A percentile compares a stretch with the other conserved stretches of the same genome.
Conservation (phyloP, 2,113 vertebrate species). For the Sterna hirundo region DNA sequence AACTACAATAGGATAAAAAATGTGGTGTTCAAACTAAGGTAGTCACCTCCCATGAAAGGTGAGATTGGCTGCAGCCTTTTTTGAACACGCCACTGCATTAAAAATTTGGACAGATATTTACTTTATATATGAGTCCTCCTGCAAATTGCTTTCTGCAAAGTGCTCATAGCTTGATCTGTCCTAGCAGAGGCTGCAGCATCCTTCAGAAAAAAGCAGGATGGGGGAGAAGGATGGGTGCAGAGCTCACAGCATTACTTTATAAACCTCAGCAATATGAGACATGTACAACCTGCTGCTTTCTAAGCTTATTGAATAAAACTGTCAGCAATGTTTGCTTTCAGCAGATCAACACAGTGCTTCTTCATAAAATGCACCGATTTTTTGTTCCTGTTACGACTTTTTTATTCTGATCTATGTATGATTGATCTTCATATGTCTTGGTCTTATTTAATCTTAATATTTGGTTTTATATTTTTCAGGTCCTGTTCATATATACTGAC, state of each 20-base stretch:
- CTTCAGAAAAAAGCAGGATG: neutral
- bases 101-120: neutral
- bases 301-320: neutral
- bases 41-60: neutral
- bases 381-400: neutral
- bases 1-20: neutral
- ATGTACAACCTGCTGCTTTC: neutral
- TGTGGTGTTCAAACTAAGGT: neutral
- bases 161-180: neutral
- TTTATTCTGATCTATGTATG: neutral
- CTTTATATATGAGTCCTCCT: neutral
- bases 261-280: neutral
- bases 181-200: neutral
- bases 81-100: neutral
- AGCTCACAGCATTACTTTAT: neutral
- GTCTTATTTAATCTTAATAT: neutral
- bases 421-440: neutral
- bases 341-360: neutral
- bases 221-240: neutral
- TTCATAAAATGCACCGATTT: neutral
- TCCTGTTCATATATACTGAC: neutral
- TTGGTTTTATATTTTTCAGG: neutral
- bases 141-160: neutral
- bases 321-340: neutral
- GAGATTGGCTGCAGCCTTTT: neutral